Evolutionary conservation across 2,888 invertebrate species (phyloP).

Genomic region (Clivina fossor): DNA sequence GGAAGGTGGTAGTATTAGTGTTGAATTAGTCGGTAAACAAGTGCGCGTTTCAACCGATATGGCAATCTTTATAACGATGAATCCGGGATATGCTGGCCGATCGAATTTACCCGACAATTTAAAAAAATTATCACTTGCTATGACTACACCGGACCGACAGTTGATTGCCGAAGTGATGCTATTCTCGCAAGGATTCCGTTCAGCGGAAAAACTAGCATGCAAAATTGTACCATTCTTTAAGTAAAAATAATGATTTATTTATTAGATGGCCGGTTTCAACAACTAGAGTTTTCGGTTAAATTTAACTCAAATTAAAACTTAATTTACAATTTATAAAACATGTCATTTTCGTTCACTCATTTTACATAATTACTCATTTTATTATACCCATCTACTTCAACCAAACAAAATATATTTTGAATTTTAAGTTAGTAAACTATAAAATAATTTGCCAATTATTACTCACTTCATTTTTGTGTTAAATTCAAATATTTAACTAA

Average conservation of each 20-base stretch:
- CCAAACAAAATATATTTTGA: too few species aligned
- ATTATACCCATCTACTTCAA: too few species aligned
- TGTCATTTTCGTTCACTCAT: too few species aligned
- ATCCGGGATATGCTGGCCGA: conserved; percentile 98
- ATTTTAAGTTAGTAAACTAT: too few species aligned
- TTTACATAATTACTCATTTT: too few species aligned
- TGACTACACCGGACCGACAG: conserved; percentile 98
- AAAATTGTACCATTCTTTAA: conserved; percentile 99
- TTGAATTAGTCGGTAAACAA: conserved; percentile 96
- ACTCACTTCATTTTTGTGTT: too few species aligned
- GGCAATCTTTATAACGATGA: conserved; percentile 99
- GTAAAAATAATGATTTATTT: conserved; percentile 57
- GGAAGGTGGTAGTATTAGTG: conserved; percentile 67
- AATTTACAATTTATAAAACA: too few species aligned
- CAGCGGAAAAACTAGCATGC: conserved; percentile 96
- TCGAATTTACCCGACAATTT: conserved; percentile 98
- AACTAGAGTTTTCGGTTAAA: neutral
- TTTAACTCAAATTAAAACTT: neutral
- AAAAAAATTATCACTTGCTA: conserved; percentile 97
- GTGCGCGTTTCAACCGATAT: conserved; percentile 96
- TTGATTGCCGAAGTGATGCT: conserved; percentile 99
- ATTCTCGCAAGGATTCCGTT: conserved; percentile 98
- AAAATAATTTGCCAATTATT: too few species aligned
- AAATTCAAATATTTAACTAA: too few species aligned
- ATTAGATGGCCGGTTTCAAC: neutral